Percentiles rank a stretch among this genome's conserved stretches.
Evolutionary conservation across 1,140 invertebrate genomes (phyloP).

Genomic region (Nephila pilipes): DNA sequence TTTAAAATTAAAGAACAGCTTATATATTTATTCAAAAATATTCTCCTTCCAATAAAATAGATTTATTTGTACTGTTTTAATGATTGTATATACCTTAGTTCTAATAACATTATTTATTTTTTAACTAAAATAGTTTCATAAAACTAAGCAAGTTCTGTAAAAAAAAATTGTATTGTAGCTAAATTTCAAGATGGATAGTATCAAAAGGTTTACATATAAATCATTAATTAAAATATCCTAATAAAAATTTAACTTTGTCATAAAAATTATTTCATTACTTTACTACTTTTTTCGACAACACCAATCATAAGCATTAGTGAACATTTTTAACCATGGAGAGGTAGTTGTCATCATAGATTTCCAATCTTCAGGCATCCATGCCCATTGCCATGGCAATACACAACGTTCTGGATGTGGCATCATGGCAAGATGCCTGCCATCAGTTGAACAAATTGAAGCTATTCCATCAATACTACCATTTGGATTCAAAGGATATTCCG

Average conservation of each 20-base stretch:
- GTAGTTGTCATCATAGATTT: conserved; percentile 81
- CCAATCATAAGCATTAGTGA: conserved; percentile 95
- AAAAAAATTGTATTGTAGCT: not conserved
- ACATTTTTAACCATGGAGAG: conserved; percentile 95
- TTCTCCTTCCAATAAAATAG: too few species aligned
- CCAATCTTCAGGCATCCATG: conserved; percentile 85
- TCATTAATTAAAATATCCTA: not conserved
- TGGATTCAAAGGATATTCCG: conserved; percentile 94
- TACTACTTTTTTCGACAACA: conserved; percentile 78
- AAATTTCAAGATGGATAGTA: not conserved
- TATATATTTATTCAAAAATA: too few species aligned
- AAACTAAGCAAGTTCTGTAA: not conserved
- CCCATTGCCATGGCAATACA: conserved; percentile 92
- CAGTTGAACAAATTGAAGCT: conserved; percentile 92
- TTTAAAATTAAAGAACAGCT: too few species aligned
- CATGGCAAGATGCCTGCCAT: conserved; percentile 96
- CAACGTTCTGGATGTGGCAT: conserved; percentile 99
- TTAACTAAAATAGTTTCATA: not conserved
- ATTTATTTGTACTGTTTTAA: too few species aligned
- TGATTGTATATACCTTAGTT: too few species aligned
- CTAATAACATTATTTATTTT: not conserved
- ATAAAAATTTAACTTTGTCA: not conserved
- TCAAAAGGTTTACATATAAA: not conserved
- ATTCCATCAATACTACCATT: conserved; percentile 93
- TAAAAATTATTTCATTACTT: not conserved